Evolutionary conservation across 2,113 vertebrate genomes (phyloP).

Genomic region (Arenaria interpres): DNA sequence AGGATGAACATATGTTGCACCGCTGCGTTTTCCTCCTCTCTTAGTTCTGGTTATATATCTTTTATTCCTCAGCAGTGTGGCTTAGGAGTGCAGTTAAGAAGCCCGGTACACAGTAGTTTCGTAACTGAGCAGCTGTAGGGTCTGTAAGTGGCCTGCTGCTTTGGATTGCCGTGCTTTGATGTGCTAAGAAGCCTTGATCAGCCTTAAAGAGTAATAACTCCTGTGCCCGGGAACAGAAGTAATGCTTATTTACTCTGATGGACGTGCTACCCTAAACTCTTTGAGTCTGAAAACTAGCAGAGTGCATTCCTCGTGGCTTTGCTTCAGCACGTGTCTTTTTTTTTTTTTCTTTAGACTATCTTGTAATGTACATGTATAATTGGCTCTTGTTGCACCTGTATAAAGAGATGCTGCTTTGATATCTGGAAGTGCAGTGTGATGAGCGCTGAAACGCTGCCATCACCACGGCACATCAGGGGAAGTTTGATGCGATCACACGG

Average conservation of each 20-base stretch:
- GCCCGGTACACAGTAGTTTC: neutral
- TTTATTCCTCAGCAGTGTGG: neutral
- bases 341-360: neutral
- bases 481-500: neutral
- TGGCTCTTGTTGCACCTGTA: neutral
- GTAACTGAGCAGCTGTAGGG: neutral
- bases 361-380: neutral
- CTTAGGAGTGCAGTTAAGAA: neutral
- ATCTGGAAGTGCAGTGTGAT: neutral
- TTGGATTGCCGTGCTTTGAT: neutral
- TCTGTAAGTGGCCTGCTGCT: neutral
- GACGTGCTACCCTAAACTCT: neutral
- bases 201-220: neutral
- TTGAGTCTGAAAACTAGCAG: neutral
- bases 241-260: neutral
- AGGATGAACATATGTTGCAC: slow-evolving; percentile 15
- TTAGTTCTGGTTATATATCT: neutral
- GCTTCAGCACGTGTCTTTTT: neutral
- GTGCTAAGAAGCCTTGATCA: slow-evolving; percentile 35
- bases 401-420: neutral
- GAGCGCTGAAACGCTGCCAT: neutral
- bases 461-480: neutral
- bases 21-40: neutral
- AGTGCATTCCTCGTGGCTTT: neutral
- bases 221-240: neutral